Percentiles rank a stretch among this genome's conserved stretches.
phyloP scores from a whole-genome alignment of 2,113 vertebrate species.

The Zosterops japonicus region DNA sequence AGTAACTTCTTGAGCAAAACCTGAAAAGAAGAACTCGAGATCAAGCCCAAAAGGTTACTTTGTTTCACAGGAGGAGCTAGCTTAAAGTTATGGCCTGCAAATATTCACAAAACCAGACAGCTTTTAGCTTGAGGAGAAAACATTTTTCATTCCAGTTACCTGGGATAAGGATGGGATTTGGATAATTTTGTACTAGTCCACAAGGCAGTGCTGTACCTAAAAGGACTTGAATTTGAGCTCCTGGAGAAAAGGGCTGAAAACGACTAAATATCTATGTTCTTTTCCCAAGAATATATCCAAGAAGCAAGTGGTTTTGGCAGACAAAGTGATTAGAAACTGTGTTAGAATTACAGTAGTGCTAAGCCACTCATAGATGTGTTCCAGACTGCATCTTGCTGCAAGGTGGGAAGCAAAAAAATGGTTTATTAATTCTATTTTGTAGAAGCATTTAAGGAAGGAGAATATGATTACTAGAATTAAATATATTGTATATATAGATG shows the following conservation, averaged over 20 bases:
- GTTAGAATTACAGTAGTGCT: neutral
- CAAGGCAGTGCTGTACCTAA: neutral
- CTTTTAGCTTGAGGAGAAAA: neutral
- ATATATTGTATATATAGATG: neutral
- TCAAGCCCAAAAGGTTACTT: neutral
- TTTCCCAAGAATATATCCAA: neutral
- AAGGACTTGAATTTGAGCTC: neutral
- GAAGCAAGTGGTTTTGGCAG: neutral
- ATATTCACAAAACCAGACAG: neutral
- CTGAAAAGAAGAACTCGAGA: neutral
- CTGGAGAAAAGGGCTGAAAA: neutral
- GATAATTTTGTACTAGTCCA: neutral
- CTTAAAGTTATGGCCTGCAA: neutral
- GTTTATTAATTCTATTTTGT: neutral
- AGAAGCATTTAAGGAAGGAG: neutral
- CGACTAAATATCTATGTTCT: fast-evolving
- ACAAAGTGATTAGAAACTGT: neutral
- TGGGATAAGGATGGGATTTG: neutral
- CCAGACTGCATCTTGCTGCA: neutral
- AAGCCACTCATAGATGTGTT: neutral
- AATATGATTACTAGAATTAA: neutral
- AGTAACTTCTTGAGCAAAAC: neutral
- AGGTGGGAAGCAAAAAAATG: neutral
- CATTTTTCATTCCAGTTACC: neutral
- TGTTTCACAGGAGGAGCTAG: neutral